Evolutionary conservation across 2,888 invertebrate species (phyloP), one percentile per base, ranked within the genome.

Genomic region (Volucella inflata): DNA sequence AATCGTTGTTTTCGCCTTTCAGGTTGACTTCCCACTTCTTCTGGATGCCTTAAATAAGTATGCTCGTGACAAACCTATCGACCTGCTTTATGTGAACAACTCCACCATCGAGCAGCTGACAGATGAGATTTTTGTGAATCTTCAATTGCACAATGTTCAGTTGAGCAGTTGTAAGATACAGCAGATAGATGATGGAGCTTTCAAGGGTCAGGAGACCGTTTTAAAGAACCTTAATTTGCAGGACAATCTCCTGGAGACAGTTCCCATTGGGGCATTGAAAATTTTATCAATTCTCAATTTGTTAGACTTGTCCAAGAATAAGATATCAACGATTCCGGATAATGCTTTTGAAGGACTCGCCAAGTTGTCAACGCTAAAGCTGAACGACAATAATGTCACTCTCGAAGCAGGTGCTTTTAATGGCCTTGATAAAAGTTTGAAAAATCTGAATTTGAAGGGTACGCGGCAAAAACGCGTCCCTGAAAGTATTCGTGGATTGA

Each of bases 361-460:
- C 53, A 95, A 95, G 90, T 92, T 97, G 67, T 94, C 96, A 14
- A 97, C 97, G 0, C 91, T 97, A 12, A 97, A 97, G 91, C 91
- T 98, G 67, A 96, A 97, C 3, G 98, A 98, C 90, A 98, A 98
- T 91, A 97, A 97, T 90, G 94, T 97, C 0, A 96, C 96, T 3
- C 91, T 98, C 87, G 94, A 95, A 2, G 89, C 94, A 0, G 94
- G 94, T 62, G 95, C 97, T 4, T 95, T 98, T 74, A 93, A 93
- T n/a, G 97, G 97, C 1, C 93, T 98, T 79, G 97, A 97, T 89
- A 94, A 93, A 75, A 95, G 95, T 11, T 93, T 98, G 53, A 97
- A 97, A 92, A 98, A 98, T 92, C 93, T 98, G 60, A 98, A 98
- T 91, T 93, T 98, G 44, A 98, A 98, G 93, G 97, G 97, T 40